A percentile compares a stretch with the other conserved stretches of the same genome.
These are phyloP conservation scores for Hyperoodon ampullatus DNA, from an alignment of 2,113 vertebrate genomes.

Conservation along the genomic window DNA sequence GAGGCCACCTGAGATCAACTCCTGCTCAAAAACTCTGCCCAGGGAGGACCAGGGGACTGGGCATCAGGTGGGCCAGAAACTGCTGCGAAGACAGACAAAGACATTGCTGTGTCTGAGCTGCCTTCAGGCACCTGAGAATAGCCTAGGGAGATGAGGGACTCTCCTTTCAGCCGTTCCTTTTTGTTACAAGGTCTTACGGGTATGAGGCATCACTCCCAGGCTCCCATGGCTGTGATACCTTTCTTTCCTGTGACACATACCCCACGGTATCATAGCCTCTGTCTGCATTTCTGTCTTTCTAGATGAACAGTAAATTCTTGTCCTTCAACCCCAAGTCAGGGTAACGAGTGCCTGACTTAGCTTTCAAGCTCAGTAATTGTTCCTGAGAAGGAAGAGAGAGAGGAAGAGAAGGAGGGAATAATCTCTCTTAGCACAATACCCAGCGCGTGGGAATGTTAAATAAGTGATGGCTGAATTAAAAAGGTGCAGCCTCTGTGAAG, in stretches of 20 bases:
- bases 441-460: background rate
- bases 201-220: too few relatives aligned
- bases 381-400: background rate
- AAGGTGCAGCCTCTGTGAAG: background rate
- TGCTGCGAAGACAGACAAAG: background rate
- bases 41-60: background rate
- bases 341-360: background rate
- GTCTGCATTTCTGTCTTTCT: background rate
- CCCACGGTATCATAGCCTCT: background rate
- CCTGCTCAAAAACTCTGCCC: background rate
- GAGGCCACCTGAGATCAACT: too few relatives aligned
- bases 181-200: background rate
- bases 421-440: background rate
- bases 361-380: background rate
- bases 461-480: background rate
- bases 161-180: background rate
- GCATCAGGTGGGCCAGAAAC: background rate
- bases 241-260: background rate
- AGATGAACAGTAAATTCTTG: background rate
- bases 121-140: background rate
- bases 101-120: too few relatives aligned
- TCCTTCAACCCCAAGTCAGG: background rate
- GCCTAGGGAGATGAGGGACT: background rate
- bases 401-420: background rate
- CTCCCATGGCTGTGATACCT: accelerated